These are phyloP conservation scores for Notiomystis cincta DNA, from an alignment of 2,113 vertebrate species.

Conservation along the genomic window DNA sequence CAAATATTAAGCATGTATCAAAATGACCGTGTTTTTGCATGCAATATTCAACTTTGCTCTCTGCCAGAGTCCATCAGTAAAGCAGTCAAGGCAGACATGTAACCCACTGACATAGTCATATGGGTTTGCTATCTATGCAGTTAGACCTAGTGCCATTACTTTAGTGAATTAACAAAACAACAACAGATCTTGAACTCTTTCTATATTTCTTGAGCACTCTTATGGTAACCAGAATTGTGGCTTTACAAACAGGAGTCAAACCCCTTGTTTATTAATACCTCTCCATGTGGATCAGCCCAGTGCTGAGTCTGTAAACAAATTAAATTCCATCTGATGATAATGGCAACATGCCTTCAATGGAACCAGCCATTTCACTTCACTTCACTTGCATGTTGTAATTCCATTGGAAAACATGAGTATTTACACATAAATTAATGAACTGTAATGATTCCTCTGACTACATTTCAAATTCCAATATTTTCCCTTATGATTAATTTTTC, in stretches of 20 bases:
- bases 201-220: not conserved
- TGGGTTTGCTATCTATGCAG: not conserved
- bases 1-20: not conserved
- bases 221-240: not conserved
- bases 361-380: conserved; percentile 26
- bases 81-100: not conserved
- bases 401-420: conserved; percentile 38
- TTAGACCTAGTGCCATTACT: not conserved
- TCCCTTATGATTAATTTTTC: conserved; percentile 59
- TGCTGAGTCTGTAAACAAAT: conserved; percentile 16
- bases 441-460: conserved; percentile 43
- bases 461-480: conserved; percentile 37
- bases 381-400: conserved; percentile 38
- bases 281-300: not conserved
- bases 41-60: not conserved
- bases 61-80: not conserved
- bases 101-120: not conserved
- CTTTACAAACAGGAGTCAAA: not conserved
- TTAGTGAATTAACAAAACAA: not conserved
- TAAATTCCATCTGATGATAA: conserved; percentile 41
- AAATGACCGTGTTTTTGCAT: not conserved
- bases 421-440: conserved; percentile 56
- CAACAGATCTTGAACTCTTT: not conserved
- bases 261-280: not conserved
- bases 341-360: conserved; percentile 22